Evolutionary conservation across 2,797 vertebrate species (phyloP).

Genomic region (Tragelaphus oryx): DNA sequence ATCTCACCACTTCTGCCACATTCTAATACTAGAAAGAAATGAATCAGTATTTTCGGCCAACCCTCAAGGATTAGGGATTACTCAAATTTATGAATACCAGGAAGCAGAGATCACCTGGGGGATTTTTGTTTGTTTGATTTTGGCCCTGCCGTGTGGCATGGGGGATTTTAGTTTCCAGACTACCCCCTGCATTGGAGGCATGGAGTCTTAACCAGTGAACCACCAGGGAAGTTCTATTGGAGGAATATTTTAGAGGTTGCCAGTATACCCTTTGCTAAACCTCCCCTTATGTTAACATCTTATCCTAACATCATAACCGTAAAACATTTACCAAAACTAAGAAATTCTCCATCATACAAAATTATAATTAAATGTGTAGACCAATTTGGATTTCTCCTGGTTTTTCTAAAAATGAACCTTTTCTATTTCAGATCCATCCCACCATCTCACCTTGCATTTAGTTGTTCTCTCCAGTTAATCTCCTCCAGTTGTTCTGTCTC

Average conservation of each 20-base stretch:
- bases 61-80: neutral
- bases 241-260: neutral
- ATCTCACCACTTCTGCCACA: neutral
- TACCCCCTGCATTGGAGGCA: neutral
- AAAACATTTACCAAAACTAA: neutral
- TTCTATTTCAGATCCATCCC: conserved; percentile 8
- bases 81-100: neutral
- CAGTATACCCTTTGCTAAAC: neutral
- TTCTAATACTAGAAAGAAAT: neutral
- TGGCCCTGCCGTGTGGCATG: neutral
- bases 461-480: neutral
- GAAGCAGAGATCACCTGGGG: neutral
- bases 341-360: neutral
- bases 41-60: neutral
- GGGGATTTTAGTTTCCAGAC: neutral
- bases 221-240: neutral
- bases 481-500: neutral
- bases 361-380: neutral
- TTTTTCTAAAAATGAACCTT: neutral
- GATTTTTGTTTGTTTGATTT: neutral
- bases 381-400: neutral
- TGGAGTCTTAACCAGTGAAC: neutral
- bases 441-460: neutral
- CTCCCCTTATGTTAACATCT: neutral
- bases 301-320: neutral